These are phyloP conservation scores for Anoplolepis gracilipes DNA, from an alignment of 1,140 invertebrate genomes.

Conservation along the genomic window DNA sequence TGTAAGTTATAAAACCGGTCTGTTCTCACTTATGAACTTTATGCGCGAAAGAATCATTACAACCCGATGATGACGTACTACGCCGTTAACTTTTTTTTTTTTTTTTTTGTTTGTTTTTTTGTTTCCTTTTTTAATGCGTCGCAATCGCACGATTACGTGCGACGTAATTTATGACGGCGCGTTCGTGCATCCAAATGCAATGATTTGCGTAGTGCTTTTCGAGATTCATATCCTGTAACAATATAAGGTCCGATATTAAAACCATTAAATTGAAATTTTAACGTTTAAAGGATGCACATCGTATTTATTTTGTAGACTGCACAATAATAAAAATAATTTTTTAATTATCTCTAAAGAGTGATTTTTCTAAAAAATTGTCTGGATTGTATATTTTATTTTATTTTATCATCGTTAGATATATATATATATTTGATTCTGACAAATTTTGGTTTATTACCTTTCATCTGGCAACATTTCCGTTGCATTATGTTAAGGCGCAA, in stretches of 20 bases:
- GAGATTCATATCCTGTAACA: not conserved
- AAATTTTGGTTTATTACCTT: not conserved
- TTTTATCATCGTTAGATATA: not conserved
- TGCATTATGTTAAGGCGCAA: slow-evolving; percentile 42
- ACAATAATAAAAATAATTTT: not conserved
- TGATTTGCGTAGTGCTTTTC: slow-evolving; percentile 9
- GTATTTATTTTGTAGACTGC: too few species aligned
- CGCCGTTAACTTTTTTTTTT: not conserved
- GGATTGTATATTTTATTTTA: not conserved
- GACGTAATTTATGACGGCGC: slow-evolving; percentile 23
- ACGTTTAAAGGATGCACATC: too few species aligned
- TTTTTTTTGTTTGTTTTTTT: not conserved
- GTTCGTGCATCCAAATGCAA: slow-evolving; percentile 10
- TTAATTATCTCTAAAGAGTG: not conserved
- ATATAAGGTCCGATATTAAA: slow-evolving; percentile 6
- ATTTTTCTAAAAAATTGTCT: not conserved
- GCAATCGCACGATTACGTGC: slow-evolving; percentile 26
- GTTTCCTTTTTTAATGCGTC: not conserved
- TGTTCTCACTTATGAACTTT: not conserved
- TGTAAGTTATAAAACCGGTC: not conserved
- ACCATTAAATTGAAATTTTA: not conserved
- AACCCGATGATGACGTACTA: not conserved
- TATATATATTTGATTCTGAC: not conserved
- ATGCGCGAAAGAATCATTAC: not conserved
- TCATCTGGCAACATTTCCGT: not conserved